Conservation (phyloP, 92 coral and sea anemone species). For the Bergia sp. region DNA sequence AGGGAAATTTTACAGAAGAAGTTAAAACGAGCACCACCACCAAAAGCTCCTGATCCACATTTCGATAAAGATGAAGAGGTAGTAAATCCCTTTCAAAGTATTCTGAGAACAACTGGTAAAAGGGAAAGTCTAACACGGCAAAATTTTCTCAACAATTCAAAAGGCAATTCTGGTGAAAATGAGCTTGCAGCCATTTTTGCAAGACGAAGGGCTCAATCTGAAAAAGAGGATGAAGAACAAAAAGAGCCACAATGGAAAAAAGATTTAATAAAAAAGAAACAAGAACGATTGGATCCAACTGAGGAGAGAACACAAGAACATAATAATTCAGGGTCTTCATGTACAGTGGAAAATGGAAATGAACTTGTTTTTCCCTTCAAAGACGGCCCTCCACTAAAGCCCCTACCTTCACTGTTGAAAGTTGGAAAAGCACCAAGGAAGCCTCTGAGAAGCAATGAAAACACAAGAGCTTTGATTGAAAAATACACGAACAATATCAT, state of each 20-base stretch:
- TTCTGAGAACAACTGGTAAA: conserved; percentile 67
- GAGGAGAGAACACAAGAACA: conserved; percentile 6
- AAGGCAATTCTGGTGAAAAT: neutral
- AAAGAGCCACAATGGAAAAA: conserved; percentile 35
- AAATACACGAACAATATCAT: conserved; percentile 13
- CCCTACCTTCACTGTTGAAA: conserved; percentile 70
- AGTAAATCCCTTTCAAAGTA: conserved; percentile 7
- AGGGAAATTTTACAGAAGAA: conserved; percentile 32
- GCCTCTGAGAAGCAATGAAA: neutral
- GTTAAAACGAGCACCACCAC: conserved; percentile 37
- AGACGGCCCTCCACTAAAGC: conserved; percentile 59
- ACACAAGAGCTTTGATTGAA: conserved; percentile 8
- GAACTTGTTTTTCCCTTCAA: conserved; percentile 16
- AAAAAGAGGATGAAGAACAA: conserved; percentile 1
- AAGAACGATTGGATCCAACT: neutral
- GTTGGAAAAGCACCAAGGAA: conserved; percentile 51
- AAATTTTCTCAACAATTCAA: conserved; percentile 27
- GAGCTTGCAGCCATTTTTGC: conserved; percentile 39
- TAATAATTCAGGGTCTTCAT: neutral
- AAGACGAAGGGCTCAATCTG: conserved; percentile 30
- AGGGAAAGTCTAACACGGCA: conserved; percentile 68
- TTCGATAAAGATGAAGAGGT: neutral
- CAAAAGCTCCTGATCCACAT: conserved; percentile 3
- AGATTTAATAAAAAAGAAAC: conserved; percentile 12
- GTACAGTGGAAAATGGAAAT: neutral